A percentile compares a stretch with the other conserved stretches of the same genome.
Evolutionary conservation across 2,797 vertebrate species (phyloP).

Genomic region (Spatula versicolor): DNA sequence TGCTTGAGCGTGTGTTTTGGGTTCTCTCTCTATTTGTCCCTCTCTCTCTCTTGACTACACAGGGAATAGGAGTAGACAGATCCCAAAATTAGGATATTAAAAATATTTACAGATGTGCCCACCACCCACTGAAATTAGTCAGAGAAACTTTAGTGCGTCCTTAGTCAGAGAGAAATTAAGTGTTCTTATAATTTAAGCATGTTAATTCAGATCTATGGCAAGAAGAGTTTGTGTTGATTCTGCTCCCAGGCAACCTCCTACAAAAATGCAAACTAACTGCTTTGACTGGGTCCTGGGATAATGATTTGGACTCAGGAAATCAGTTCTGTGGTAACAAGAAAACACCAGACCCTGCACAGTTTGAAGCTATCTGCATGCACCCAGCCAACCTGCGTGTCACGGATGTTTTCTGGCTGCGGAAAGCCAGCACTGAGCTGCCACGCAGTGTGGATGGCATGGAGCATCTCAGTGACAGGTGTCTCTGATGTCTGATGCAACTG

Average conservation of each 20-base stretch:
- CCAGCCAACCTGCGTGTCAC: neutral
- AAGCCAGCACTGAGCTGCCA: neutral
- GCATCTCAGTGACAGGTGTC: neutral
- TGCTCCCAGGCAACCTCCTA: neutral
- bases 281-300: neutral
- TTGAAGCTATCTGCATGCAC: neutral
- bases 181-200: neutral
- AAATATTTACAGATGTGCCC: neutral
- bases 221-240: neutral
- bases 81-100: neutral
- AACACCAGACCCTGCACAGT: neutral
- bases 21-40: neutral
- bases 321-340: neutral
- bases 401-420: neutral
- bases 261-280: neutral
- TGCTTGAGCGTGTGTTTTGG: accelerated
- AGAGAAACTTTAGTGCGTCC: neutral
- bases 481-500: accelerated
- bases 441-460: accelerated
- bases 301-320: neutral
- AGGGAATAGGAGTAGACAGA: neutral
- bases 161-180: neutral
- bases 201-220: neutral
- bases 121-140: neutral
- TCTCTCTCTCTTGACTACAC: neutral